phyloP scores from a whole-genome alignment of 2,797 vertebrate species.

The Betta splendens region DNA sequence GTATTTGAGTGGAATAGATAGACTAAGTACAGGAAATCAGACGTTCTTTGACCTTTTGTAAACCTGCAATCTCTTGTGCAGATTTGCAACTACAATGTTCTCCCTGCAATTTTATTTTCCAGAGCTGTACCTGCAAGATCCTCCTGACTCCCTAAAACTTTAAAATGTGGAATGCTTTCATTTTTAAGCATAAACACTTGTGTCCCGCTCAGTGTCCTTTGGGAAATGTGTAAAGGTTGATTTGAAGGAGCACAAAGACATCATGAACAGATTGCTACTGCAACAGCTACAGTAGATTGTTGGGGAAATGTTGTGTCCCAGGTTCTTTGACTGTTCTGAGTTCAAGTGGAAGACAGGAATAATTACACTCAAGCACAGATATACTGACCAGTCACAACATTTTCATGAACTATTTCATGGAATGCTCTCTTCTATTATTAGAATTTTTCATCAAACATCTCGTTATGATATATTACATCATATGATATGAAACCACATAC shows the following conservation, averaged over 20 bases:
- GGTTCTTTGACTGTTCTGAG: slow-evolving; percentile 13
- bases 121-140: slow-evolving; percentile 28
- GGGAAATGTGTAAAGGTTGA: slow-evolving; percentile 46
- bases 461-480: too few species aligned
- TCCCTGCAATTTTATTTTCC: slow-evolving; percentile 3
- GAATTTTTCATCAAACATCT: too few species aligned
- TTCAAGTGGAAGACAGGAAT: slow-evolving; percentile 28
- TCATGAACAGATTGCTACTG: slow-evolving; percentile 27
- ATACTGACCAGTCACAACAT: neutral
- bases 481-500: too few species aligned
- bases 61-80: slow-evolving; percentile 12
- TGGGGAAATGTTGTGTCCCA: slow-evolving; percentile 18
- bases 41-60: slow-evolving; percentile 23
- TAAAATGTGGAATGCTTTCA: slow-evolving; percentile 49
- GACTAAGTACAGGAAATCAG: slow-evolving; percentile 5
- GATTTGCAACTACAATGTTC: slow-evolving; percentile 13
- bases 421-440: too few species aligned
- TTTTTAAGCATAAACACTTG: slow-evolving; percentile 38
- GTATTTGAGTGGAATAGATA: neutral
- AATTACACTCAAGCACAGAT: slow-evolving; percentile 4
- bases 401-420: too few species aligned
- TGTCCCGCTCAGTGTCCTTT: slow-evolving; percentile 26
- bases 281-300: slow-evolving; percentile 6
- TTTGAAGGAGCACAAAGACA: slow-evolving; percentile 29
- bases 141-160: slow-evolving; percentile 42